These are phyloP conservation scores for Volucella zonaria DNA, from an alignment of 2,888 invertebrate genomes.

Conservation along the genomic window DNA sequence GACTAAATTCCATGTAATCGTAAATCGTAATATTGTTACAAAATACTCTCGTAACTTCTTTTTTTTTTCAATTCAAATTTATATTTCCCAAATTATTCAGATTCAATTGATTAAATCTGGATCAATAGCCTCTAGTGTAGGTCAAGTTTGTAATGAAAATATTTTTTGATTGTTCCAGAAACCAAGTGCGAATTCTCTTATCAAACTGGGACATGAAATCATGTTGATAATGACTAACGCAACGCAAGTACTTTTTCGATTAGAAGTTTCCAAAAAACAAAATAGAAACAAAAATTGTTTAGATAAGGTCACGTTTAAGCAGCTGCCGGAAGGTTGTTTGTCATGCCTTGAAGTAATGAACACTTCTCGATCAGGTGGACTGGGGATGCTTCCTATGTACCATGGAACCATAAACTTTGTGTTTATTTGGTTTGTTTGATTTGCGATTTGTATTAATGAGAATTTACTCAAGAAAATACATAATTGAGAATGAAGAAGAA, in stretches of 20 bases:
- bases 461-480: no score
- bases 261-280: neutral
- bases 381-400: neutral
- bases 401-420: neutral
- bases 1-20: no score
- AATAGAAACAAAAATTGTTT: neutral
- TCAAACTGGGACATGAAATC: neutral
- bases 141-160: neutral
- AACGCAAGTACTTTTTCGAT: neutral
- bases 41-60: no score
- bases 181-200: conserved; percentile 1
- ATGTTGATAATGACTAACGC: neutral
- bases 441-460: no score
- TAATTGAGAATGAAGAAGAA: no score
- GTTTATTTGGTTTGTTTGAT: neutral
- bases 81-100: neutral
- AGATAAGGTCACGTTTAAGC: conserved; percentile 7
- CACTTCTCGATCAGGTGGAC: conserved; percentile 6
- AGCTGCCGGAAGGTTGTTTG: neutral
- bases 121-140: conserved; percentile 11
- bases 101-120: neutral
- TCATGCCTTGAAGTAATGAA: neutral
- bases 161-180: neutral
- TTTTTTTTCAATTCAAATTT: neutral
- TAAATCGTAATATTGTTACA: no score